Base-by-base conservation (phyloP, 2,113 vertebrate species). In the Desmodus rotundus region DNA sequence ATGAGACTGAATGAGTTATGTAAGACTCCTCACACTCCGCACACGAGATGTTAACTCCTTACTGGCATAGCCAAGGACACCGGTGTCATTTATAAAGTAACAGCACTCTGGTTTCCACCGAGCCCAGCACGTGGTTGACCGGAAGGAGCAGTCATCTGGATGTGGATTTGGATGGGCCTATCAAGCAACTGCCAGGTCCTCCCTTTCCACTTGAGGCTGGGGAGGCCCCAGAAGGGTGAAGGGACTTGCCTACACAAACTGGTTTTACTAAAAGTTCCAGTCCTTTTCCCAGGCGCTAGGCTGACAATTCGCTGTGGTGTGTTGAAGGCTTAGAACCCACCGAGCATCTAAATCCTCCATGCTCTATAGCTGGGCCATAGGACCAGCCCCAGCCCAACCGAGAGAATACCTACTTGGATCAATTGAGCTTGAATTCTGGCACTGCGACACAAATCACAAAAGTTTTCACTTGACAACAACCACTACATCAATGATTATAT, bases 1-100 rank as follows among this genome's bases (percentile, higher is more conserved):
- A 98, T 96, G 98, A 98, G 97, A 89, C 98, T 96, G 97, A 98
- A 97, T 56, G 78, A 98, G 98, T 99, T 98, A 98, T 95, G 97
- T 98, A 98, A 98, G 97, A 81, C 87, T 98, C 96, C 95, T 67
- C 58, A n/a, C 91, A 88, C 91, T 93, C 90, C 81, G 78, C 72
- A 56, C 76, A 65, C 4, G 12, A 96, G 93, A 26, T 20, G 58
- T 98, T 98, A 99, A 98, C 98, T 98, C 98, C 97, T 98, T 72
- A 2, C n/a, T 31, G 47, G 95, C 74, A 67, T 43, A 87, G 16
- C 52, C 65, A 87, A 92, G 22, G 70, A 82, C n/a, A n/a, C 14
- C 0, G 5, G 16, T 36, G 50, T 78, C 81, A 17, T 77, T 65
- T 43, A 54, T 0, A 45, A 76, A 89, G 43, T 6, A 56, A 38